Percentiles rank a stretch among this genome's conserved stretches.
Evolutionary conservation across 2,113 vertebrate genomes (phyloP).

Genomic region (Fulica atra): DNA sequence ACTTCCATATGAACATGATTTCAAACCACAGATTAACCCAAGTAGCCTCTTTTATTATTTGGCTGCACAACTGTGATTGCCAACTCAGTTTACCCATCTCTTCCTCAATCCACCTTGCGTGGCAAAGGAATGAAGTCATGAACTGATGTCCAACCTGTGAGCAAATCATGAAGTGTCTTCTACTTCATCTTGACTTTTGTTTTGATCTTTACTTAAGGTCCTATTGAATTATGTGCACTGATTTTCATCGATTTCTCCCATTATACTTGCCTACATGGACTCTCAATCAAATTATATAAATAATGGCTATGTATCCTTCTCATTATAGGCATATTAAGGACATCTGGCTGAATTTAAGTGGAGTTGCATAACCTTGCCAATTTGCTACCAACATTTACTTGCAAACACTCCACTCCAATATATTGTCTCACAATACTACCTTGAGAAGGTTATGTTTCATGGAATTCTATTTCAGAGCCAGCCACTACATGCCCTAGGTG

Average conservation of each 20-base stretch:
- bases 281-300: neutral
- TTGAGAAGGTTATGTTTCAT: neutral
- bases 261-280: neutral
- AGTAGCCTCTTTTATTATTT: neutral
- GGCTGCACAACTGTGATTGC: neutral
- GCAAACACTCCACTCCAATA: neutral
- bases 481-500: neutral
- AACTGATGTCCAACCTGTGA: neutral
- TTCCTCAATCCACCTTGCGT: neutral
- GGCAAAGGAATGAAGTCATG: neutral
- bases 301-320: neutral
- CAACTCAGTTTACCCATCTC: neutral
- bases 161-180: neutral
- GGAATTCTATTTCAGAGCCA: neutral
- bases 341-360: neutral
- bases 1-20: neutral
- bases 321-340: neutral
- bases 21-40: neutral
- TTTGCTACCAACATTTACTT: neutral
- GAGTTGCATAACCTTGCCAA: neutral
- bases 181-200: neutral
- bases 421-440: neutral
- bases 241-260: slow-evolving; percentile 10
- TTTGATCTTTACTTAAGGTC: neutral
- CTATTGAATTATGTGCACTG: neutral